Evolutionary conservation across 2,888 invertebrate genomes (phyloP), one percentile per base, ranked within the genome.

Genomic region (Petrophora chlorosata): DNA sequence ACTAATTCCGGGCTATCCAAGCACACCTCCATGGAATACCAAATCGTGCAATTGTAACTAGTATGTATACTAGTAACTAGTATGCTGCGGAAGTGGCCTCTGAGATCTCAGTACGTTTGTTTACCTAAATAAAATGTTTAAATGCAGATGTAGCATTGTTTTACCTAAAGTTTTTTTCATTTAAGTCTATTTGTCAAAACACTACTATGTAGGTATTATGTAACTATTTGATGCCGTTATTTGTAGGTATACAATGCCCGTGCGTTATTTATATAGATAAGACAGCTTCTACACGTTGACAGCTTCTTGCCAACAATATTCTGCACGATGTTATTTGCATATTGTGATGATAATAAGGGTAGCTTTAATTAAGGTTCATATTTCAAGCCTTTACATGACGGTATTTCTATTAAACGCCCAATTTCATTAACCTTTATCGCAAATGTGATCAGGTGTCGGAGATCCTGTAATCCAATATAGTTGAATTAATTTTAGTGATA

Each of bases 381-480:
- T 15, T 16, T 33, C 5, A 15, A 16, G 2, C 10, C 7, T 10
- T 40, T 19, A 2, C n/a, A 13, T 19, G 9, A 22, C 2, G 14
- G 5, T 10, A 36, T 23, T 16, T 26, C 12, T 10, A 36, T 10
- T 15, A 36, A 29, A 9, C 14, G 3, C 16, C 0, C 12, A 29
- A 29, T 26, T 41, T 15, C 3, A 41, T 30, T 41, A 30, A 36
- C 9, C 32, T 9, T 36, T 19, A 42, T 26, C 30, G 25, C n/a
- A 14, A 30, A 30, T 17, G 22, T 28, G 42, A 38, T 38, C 33
- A 10, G 16, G n/a, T 16, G 32, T 42, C 26, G 12, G 38, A 38
- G 32, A 26, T 38, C 22, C 42, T 12, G n/a, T 33, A 32, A 49
- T 22, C 34, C 33, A 49, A 48, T 36, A 41, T 47, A 23, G 36